Conservation (phyloP, 2,888 invertebrate species). For the Orthosia gothica region DNA sequence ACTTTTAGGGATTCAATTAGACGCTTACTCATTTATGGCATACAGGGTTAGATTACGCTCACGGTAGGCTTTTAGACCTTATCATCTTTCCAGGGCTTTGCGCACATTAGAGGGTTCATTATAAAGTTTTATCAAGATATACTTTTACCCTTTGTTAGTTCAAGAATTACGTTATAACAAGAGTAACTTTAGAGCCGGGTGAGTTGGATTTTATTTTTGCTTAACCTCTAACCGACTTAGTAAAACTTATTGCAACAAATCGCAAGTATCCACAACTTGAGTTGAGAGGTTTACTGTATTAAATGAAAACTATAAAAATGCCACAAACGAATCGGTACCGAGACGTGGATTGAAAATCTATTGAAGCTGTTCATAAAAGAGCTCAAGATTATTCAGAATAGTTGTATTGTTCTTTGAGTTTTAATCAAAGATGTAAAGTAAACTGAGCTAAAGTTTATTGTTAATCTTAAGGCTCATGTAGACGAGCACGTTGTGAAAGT, state of each 20-base stretch:
- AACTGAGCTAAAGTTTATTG: not conserved
- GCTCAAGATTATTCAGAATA: not conserved
- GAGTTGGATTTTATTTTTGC: slow-evolving; percentile 4
- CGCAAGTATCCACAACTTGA: slow-evolving; percentile 12
- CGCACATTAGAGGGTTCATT: slow-evolving; percentile 41
- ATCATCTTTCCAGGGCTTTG: slow-evolving; percentile 46
- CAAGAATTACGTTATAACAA: slow-evolving; percentile 1
- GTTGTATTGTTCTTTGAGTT: slow-evolving; percentile 5
- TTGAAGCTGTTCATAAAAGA: slow-evolving; percentile 11
- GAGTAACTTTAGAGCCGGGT: not conserved
- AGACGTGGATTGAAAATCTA: slow-evolving; percentile 31
- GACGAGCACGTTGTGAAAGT: no score
- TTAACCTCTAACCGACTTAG: not conserved
- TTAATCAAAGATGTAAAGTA: not conserved
- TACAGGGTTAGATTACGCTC: slow-evolving; percentile 10
- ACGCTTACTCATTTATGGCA: not conserved
- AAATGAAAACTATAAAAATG: slow-evolving; percentile 30
- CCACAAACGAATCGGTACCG: not conserved
- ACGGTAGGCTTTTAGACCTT: slow-evolving; percentile 13
- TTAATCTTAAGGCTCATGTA: no score
- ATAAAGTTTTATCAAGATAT: slow-evolving; percentile 43
- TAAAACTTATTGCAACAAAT: slow-evolving; percentile 31
- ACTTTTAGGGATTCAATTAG: slow-evolving; percentile 1
- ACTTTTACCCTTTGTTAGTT: slow-evolving; percentile 21
- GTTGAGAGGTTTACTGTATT: slow-evolving; percentile 35